These are phyloP conservation scores for Antheraea mylitta DNA, from an alignment of 1,140 invertebrate species.

Conservation along the genomic window DNA sequence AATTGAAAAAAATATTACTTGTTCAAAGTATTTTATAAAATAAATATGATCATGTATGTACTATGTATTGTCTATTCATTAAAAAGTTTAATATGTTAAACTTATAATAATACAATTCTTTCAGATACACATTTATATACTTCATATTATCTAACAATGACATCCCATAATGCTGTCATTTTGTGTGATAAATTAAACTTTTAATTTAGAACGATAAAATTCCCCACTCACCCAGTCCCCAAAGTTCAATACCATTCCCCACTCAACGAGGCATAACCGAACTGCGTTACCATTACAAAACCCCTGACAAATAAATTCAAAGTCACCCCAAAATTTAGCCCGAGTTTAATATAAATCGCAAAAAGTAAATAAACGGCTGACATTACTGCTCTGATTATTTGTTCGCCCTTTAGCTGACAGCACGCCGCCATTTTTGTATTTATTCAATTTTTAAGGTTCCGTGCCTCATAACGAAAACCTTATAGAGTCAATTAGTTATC, in stretches of 20 bases:
- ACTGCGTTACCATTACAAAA: constrained; percentile 56
- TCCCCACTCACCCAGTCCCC: constrained; percentile 25
- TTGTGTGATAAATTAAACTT: constrained; percentile 10
- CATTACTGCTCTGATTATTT: constrained; percentile 74
- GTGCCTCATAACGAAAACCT: no score
- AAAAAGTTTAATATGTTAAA: no score
- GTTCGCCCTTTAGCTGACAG: constrained; percentile 47
- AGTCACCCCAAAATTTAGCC: constrained; percentile 35
- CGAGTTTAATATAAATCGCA: constrained; percentile 62
- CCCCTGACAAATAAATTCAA: constrained; percentile 54
- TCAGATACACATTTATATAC: neutral
- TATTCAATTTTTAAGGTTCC: constrained; percentile 22
- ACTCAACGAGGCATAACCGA: constrained; percentile 70
- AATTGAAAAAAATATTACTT: no score
- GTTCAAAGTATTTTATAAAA: no score
- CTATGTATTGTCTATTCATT: no score
- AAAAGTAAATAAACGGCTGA: constrained; percentile 74
- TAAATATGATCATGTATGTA: no score
- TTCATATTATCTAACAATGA: neutral
- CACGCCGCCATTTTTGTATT: constrained; percentile 62
- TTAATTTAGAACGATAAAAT: constrained; percentile 13
- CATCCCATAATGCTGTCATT: neutral
- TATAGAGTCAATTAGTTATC: no score
- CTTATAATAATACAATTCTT: neutral
- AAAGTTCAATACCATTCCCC: constrained; percentile 41